Base-by-base conservation (phyloP, 2,797 vertebrate genomes). In the Lerista edwardsae region DNA sequence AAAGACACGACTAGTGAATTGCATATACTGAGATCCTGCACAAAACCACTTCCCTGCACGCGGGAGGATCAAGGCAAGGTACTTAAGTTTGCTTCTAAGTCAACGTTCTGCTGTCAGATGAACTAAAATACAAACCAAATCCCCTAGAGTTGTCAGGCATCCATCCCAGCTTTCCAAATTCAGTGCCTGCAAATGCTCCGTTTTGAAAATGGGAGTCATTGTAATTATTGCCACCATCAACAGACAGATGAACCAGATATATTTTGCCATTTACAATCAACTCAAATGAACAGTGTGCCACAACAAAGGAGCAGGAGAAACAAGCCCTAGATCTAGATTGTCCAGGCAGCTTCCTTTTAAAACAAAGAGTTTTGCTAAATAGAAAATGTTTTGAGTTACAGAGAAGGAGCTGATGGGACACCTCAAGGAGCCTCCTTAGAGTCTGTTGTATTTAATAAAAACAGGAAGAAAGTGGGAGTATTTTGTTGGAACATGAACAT, bases 61-160 rank as follows among this genome's bases (percentile, higher is more conserved):
- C 67, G 25, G 44, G n/a, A 36, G 7, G 15, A 59, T 39, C 3
- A 34, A 64, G 79, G 44, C 31, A 80, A 62, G 65, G 51, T 12
- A 41, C 8, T 27, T 67, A 1, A 34, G 7, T 83, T 59, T 81
- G 23, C 67, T 78, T 72, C 55, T 84, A 77, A 89, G 83, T 59
- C 23, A 71, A 82, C 0, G 36, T 78, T 78, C 51, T 87, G 81
- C 71, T 82, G 55, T n/a, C 41, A 64, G 84, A 75, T 44, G n/a
- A 41, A 65, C 62, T n/a, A 74, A 12, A 61, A 69, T 85, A 85
- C 82, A 82, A 31, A 76, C 14, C 69, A 87, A 69, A 76, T 84
- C 27, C 69, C 1, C 65, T 64, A 57, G 81, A 57, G 79, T 64
- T 80, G 19, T n/a, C 17, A 27, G 12, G 10, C 47, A 44, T 21